Percentiles rank a stretch among this genome's conserved stretches.
Evolutionary conservation across 2,888 invertebrate species (phyloP).

Genomic region (Sphecodes monilicornis): DNA sequence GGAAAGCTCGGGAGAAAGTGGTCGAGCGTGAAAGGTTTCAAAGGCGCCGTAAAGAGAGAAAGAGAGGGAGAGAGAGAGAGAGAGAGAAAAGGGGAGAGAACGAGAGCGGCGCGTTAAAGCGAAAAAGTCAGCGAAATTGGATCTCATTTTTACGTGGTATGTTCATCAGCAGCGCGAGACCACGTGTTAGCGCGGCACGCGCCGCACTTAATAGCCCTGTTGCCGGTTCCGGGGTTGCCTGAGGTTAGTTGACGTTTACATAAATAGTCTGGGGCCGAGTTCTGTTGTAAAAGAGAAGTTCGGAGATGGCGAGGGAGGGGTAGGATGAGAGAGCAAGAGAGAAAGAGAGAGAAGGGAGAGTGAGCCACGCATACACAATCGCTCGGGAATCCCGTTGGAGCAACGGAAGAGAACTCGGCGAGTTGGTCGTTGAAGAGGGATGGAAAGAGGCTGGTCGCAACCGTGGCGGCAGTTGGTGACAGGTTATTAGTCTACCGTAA

Average conservation of each 20-base stretch:
- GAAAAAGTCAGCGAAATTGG: not conserved
- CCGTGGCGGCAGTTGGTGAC: constrained; percentile 72
- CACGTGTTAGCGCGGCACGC: constrained; percentile 65
- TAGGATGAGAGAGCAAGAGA: constrained; percentile 42
- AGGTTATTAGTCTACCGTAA: constrained; percentile 80
- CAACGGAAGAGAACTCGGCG: not conserved
- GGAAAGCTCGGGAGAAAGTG: not conserved
- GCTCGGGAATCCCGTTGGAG: not conserved
- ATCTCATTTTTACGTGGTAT: not conserved
- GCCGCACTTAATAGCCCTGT: constrained; percentile 71
- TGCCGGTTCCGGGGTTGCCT: constrained; percentile 57
- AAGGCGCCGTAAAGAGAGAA: not conserved
- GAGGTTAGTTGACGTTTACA: constrained; percentile 68
- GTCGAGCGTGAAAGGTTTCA: constrained; percentile 1
- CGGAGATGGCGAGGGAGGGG: constrained; percentile 19
- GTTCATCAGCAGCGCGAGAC: not conserved
- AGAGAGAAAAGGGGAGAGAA: not conserved
- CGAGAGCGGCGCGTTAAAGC: not conserved
- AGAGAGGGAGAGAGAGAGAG: too few species aligned
- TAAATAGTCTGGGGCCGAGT: constrained; percentile 49
- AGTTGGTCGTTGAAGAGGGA: constrained; percentile 13
- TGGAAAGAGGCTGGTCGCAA: constrained; percentile 60
- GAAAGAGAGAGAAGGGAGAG: not conserved
- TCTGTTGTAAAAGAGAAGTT: constrained; percentile 44
- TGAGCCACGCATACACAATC: not conserved